A percentile compares a stretch with the other conserved stretches of the same genome.
Evolutionary conservation across 2,888 invertebrate species (phyloP).

Genomic region (Agrochola circellaris): DNA sequence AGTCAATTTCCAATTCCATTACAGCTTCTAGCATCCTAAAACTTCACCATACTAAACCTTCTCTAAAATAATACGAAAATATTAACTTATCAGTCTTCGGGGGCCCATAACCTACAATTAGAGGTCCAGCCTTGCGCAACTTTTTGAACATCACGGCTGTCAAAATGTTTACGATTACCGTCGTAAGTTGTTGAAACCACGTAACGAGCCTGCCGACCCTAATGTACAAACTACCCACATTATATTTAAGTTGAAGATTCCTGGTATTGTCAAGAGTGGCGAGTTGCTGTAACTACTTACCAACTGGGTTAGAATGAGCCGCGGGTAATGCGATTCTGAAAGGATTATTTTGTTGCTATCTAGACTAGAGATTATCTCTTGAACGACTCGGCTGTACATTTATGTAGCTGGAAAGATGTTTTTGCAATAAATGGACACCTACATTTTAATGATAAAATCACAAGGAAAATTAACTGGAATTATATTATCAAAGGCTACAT

Average conservation of each 20-base stretch:
- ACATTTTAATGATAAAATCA: neutral
- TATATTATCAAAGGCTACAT: neutral
- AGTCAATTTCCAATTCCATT: constrained; percentile 16
- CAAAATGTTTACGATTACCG: constrained; percentile 72
- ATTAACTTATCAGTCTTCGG: constrained; percentile 50
- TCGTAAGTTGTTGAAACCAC: constrained; percentile 69
- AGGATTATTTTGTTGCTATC: constrained; percentile 44
- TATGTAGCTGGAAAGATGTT: constrained; percentile 9
- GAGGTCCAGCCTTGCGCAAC: constrained; percentile 59
- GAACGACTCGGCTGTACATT: constrained; percentile 14
- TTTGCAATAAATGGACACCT: neutral
- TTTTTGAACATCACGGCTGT: constrained; percentile 63
- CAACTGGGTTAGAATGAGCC: constrained; percentile 57
- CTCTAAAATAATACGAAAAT: constrained; percentile 42
- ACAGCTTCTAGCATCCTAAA: constrained; percentile 15
- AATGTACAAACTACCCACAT: constrained; percentile 74
- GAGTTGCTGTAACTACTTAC: constrained; percentile 58
- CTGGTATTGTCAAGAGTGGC: constrained; percentile 53
- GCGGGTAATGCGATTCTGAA: constrained; percentile 53
- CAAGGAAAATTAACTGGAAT: neutral
- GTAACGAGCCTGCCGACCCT: constrained; percentile 69
- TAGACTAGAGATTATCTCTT: constrained; percentile 43
- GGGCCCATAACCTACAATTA: constrained; percentile 56
- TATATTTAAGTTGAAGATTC: constrained; percentile 72
- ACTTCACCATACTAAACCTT: constrained; percentile 15